Evolutionary conservation across 2,888 invertebrate species (phyloP).

Genomic region (Bugulina stolonifera): DNA sequence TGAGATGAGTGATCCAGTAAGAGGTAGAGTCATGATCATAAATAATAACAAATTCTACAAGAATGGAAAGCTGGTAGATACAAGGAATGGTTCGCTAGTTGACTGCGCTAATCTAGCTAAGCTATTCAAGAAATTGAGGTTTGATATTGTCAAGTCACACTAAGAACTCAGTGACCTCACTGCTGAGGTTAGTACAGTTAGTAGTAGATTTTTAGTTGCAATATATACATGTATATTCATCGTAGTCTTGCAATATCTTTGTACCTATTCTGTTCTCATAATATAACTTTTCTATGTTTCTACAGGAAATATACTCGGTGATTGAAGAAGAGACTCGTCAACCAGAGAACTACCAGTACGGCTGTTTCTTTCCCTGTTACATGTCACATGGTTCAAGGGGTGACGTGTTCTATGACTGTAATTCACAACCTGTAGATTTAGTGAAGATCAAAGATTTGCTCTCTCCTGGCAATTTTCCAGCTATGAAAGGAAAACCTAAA

Average conservation of each 20-base stretch:
- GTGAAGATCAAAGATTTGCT: constrained; percentile 31
- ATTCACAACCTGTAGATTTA: neutral
- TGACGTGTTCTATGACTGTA: neutral
- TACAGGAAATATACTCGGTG: constrained; percentile 32
- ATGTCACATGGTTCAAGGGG: constrained; percentile 31
- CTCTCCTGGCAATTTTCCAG: constrained; percentile 32
- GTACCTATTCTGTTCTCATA: too few relatives aligned
- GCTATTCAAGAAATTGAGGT: neutral
- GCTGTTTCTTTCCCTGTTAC: constrained; percentile 33
- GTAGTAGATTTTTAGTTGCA: too few relatives aligned
- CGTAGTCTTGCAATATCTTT: too few relatives aligned
- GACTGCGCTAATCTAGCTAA: neutral
- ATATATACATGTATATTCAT: too few relatives aligned
- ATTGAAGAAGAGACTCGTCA: constrained; percentile 30
- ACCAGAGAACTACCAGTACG: constrained; percentile 30
- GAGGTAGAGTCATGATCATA: constrained; percentile 35
- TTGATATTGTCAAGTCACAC: neutral
- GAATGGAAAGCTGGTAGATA: neutral
- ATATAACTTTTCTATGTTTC: too few relatives aligned
- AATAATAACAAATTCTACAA: constrained; percentile 33
- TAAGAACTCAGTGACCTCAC: neutral
- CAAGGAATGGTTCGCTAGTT: neutral
- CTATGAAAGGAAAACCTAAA: constrained; percentile 35
- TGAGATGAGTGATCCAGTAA: constrained; percentile 33
- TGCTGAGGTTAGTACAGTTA: neutral